Conservation (phyloP, 2,113 vertebrate genomes). For the Haliaeetus leucogaster region DNA sequence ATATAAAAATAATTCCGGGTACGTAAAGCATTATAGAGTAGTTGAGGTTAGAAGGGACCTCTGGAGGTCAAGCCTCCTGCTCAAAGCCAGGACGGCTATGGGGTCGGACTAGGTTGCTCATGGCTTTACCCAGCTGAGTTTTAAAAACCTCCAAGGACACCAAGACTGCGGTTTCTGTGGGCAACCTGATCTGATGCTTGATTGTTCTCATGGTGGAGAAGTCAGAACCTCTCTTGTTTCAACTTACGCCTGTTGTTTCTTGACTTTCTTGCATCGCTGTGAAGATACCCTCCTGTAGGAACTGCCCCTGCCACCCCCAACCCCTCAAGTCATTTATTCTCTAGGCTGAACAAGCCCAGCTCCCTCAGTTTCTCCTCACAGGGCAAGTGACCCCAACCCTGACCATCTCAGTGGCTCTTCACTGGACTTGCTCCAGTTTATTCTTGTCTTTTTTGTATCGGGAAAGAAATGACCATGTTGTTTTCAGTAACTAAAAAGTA, state of each 20-base stretch:
- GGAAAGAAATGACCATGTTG: background rate
- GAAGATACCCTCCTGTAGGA: background rate
- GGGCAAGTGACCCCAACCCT: background rate
- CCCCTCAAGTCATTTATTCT: background rate
- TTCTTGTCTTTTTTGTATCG: background rate
- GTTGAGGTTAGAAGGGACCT: background rate
- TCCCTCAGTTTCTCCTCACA: background rate
- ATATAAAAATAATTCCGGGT: background rate
- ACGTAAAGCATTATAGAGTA: background rate
- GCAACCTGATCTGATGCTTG: background rate
- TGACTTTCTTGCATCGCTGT: background rate
- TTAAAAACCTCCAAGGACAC: background rate
- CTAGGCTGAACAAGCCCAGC: background rate
- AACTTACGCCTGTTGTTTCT: background rate
- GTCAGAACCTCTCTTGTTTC: background rate
- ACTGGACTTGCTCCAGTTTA: background rate
- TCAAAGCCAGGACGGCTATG: background rate
- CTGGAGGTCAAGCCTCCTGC: background rate
- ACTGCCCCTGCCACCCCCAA: fast-evolving
- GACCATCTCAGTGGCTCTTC: background rate
- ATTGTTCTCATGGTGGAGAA: background rate
- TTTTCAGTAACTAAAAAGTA: background rate
- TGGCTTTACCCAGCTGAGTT: background rate
- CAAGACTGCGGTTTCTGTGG: background rate
- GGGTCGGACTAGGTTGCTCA: background rate